Conservation (phyloP, 2,113 vertebrate species). For the Paradoxurus hermaphroditus region DNA sequence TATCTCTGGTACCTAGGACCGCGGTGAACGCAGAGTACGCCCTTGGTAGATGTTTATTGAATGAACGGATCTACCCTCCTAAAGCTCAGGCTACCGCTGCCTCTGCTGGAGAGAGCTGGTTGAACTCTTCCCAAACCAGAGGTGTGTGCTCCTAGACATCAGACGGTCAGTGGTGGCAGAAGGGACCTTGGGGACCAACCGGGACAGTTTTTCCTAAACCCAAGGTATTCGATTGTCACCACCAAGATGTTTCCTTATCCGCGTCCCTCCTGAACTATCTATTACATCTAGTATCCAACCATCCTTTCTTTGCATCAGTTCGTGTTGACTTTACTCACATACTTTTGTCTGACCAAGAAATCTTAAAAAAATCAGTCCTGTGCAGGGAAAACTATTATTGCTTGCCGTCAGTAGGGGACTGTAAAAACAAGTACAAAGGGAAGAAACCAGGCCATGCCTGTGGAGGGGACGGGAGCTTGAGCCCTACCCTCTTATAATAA, state of each 20-base stretch:
- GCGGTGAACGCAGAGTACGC: no score
- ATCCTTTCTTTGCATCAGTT: background rate
- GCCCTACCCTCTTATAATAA: background rate
- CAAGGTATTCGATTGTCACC: background rate
- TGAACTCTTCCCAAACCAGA: background rate
- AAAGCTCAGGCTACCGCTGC: rapidly evolving
- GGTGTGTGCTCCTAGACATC: rapidly evolving
- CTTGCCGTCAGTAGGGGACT: background rate
- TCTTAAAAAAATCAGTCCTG: background rate
- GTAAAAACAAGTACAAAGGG: background rate
- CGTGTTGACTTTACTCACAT: background rate
- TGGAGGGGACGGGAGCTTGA: background rate
- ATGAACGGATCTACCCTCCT: background rate
- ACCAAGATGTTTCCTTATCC: background rate
- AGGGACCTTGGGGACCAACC: background rate
- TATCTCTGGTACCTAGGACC: background rate
- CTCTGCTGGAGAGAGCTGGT: rapidly evolving
- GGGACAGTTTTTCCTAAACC: background rate
- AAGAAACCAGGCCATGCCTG: background rate
- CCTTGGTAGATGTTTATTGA: background rate
- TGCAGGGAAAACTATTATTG: background rate
- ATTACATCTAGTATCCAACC: background rate
- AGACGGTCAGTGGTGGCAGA: background rate
- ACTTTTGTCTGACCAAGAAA: background rate
- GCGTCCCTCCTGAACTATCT: background rate